These are phyloP conservation scores for Odontocerum albicorne DNA, from an alignment of 2,888 invertebrate species.

Conservation along the genomic window DNA sequence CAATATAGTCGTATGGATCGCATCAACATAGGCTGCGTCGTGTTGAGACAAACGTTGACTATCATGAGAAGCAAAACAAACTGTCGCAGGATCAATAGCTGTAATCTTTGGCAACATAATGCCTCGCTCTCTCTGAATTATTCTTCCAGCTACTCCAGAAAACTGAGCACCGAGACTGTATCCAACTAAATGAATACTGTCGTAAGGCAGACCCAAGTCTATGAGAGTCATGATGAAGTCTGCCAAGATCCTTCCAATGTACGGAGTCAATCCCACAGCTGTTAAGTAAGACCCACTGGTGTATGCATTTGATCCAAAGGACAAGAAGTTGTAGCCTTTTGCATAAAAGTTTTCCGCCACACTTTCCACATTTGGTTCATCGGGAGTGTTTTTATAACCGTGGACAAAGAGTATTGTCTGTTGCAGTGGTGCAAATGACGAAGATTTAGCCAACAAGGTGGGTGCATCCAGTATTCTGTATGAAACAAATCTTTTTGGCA, in stretches of 20 bases:
- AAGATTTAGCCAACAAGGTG: conserved; percentile 5
- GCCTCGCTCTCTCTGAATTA: conserved; percentile 14
- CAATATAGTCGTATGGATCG: conserved; percentile 29
- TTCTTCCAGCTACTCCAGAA: conserved; percentile 26
- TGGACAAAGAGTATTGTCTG: conserved; percentile 27
- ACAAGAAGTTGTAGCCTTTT: conserved; percentile 25
- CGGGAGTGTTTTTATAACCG: conserved; percentile 25
- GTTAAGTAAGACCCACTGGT: conserved; percentile 6
- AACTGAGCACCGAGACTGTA: conserved; percentile 33
- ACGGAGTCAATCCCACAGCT: conserved; percentile 10
- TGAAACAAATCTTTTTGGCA: conserved; percentile 8
- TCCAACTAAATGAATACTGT: conserved; percentile 27
- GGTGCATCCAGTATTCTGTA: conserved; percentile 22
- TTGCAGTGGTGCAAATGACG: conserved; percentile 12
- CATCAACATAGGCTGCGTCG: conserved; percentile 30
- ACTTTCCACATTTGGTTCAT: conserved; percentile 18
- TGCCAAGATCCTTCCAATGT: conserved; percentile 19
- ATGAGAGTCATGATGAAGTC: conserved; percentile 26
- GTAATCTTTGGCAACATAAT: conserved; percentile 20
- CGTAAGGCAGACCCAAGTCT: conserved; percentile 13
- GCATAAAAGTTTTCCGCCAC: conserved; percentile 20
- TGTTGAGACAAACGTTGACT: conserved; percentile 4
- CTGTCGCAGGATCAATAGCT: conserved; percentile 28
- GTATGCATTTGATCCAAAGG: conserved; percentile 22
- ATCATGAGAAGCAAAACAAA: conserved; percentile 24